These are phyloP conservation scores for Aspidoscelis tigris DNA, from an alignment of 2,113 vertebrate species.

Conservation along the genomic window DNA sequence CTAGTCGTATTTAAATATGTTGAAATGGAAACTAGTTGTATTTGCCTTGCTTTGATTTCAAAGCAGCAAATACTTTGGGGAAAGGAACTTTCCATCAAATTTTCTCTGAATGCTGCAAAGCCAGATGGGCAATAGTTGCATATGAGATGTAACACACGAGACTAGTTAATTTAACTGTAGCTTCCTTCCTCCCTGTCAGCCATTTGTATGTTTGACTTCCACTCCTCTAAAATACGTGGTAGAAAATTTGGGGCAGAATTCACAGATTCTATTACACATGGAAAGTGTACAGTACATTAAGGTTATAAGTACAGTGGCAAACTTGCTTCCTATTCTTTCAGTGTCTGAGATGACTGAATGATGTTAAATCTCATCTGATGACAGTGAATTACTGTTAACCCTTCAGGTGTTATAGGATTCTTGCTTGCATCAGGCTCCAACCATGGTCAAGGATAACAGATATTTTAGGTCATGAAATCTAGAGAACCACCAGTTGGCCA, in stretches of 20 bases:
- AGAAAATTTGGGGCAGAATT: background rate
- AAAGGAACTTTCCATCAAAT: background rate
- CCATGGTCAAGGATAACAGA: too few relatives aligned
- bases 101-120: background rate
- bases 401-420: too few relatives aligned
- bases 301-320: background rate
- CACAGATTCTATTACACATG: background rate
- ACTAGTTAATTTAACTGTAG: background rate
- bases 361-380: too few relatives aligned
- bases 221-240: background rate
- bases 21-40: slow-evolving; percentile 21
- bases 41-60: background rate
- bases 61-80: background rate
- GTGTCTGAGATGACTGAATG: background rate
- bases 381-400: too few relatives aligned
- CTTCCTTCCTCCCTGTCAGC: background rate
- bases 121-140: background rate
- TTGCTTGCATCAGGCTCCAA: too few relatives aligned
- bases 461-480: too few relatives aligned
- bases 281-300: background rate
- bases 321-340: background rate
- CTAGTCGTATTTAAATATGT: background rate
- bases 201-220: background rate
- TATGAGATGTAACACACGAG: background rate
- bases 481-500: too few relatives aligned